Conservation (phyloP, 2,797 vertebrate species). For the Alcedo quadribrachys region DNA sequence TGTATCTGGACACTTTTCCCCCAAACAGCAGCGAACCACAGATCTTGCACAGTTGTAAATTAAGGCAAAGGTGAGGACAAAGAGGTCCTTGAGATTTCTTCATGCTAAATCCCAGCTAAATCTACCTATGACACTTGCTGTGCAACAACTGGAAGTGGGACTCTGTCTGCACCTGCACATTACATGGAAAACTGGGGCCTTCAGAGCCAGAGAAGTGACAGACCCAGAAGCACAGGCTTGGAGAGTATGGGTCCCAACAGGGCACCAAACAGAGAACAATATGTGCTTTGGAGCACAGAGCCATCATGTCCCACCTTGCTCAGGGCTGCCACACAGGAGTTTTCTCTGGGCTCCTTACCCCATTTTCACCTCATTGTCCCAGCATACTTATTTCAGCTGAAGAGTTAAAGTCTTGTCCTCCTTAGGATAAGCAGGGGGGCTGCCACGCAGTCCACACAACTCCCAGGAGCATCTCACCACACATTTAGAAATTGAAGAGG, state of each 20-base stretch:
- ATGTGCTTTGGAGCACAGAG: not conserved
- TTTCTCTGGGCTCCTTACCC: not conserved
- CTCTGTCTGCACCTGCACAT: not conserved
- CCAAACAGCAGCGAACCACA: not conserved
- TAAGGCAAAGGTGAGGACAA: not conserved
- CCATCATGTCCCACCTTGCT: not conserved
- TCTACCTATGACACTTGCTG: not conserved
- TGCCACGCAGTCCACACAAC: accelerated
- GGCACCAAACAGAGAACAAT: not conserved
- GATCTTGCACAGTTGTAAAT: not conserved
- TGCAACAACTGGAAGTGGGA: not conserved
- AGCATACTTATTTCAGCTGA: not conserved
- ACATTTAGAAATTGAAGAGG: not conserved
- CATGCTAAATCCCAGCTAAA: not conserved
- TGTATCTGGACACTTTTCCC: not conserved
- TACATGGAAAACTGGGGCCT: not conserved
- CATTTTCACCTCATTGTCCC: not conserved
- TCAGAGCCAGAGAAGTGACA: not conserved
- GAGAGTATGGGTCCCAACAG: not conserved
- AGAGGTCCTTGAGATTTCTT: not conserved
- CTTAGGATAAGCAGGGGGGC: not conserved
- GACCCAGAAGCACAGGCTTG: not conserved
- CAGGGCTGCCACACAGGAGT: not conserved
- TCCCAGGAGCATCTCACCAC: not conserved
- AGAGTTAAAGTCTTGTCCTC: not conserved